Conservation (phyloP, 2,797 vertebrate genomes). For the Toxotes lorentzi region DNA sequence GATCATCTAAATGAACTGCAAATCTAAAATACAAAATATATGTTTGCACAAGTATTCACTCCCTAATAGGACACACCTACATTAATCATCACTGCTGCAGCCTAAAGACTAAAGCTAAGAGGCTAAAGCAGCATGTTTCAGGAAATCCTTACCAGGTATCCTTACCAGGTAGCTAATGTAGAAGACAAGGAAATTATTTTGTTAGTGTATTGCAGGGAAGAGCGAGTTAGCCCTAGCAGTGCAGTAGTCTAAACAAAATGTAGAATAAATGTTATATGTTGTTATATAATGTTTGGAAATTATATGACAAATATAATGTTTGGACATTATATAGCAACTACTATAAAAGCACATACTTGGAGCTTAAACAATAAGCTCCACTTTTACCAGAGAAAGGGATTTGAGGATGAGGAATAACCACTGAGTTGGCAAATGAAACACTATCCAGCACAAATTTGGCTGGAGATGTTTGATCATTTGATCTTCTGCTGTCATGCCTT, state of each 20-base stretch:
- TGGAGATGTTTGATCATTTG: conserved; percentile 12
- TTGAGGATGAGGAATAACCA: too few relatives aligned
- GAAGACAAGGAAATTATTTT: neutral
- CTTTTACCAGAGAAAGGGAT: neutral
- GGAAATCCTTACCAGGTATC: neutral
- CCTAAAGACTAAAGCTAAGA: too few relatives aligned
- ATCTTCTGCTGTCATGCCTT: conserved; percentile 25
- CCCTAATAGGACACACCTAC: neutral
- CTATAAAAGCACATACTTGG: neutral
- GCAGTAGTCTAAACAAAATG: neutral
- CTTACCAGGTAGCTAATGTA: neutral
- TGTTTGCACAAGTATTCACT: neutral
- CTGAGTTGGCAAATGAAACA: too few relatives aligned
- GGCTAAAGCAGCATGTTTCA: neutral
- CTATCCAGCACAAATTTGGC: too few relatives aligned
- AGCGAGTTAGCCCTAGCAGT: neutral
- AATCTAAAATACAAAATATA: neutral
- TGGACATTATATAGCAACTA: neutral
- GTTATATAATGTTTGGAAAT: neutral
- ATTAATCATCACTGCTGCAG: neutral
- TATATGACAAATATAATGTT: neutral
- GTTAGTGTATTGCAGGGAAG: neutral
- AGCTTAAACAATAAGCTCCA: neutral
- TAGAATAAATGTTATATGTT: neutral
- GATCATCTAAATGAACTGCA: neutral